phyloP scores from a whole-genome alignment of 1,140 invertebrate species.

The Heterodera carotae region DNA sequence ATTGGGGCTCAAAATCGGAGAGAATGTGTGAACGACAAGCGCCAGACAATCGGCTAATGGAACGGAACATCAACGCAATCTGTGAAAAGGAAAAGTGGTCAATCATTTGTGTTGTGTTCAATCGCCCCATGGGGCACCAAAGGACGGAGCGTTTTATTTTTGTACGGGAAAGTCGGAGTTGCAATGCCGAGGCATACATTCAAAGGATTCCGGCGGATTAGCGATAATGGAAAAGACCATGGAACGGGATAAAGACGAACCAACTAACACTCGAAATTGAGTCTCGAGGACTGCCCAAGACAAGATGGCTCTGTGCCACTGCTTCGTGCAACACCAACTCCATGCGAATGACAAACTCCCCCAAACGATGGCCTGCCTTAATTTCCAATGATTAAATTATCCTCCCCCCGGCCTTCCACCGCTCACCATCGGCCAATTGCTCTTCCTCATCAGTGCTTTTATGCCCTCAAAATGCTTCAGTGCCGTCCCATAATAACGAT shows the following conservation, averaged over 20 bases:
- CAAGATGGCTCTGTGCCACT: conserved; percentile 45
- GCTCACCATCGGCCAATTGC: conserved; percentile 43
- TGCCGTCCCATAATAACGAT: conserved; percentile 44
- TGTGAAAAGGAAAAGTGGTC: not conserved
- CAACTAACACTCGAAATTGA: conserved; percentile 41
- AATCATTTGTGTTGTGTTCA: too few relatives aligned
- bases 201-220: too few relatives aligned
- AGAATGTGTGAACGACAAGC: conserved; percentile 12
- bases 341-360: conserved; percentile 34
- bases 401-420: not conserved
- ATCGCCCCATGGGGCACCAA: too few relatives aligned
- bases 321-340: conserved; percentile 45
- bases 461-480: conserved; percentile 51
- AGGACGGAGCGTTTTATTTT: too few relatives aligned
- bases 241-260: not conserved
- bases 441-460: conserved; percentile 37
- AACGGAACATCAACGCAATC: conserved; percentile 7
- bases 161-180: conserved; percentile 24
- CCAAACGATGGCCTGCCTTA: conserved; percentile 9
- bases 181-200: not conserved
- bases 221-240: too few relatives aligned
- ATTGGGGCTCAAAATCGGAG: conserved; percentile 45
- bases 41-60: not conserved
- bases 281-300: conserved; percentile 43
- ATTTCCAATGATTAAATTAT: not conserved